Base-by-base conservation (phyloP, 2,888 invertebrate genomes). In the Brenthis daphne region DNA sequence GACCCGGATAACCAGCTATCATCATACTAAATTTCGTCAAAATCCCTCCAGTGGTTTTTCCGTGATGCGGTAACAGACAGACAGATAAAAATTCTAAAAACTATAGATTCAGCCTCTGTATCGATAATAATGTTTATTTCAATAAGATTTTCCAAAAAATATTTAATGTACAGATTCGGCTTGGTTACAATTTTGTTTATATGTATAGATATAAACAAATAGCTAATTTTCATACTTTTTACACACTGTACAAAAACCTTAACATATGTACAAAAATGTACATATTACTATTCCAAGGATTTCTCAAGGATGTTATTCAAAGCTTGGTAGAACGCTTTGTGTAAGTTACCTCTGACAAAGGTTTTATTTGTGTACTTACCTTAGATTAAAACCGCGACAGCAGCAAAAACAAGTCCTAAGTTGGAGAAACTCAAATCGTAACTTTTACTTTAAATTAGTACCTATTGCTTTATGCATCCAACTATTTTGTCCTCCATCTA, bases 241-340 rank as follows among this genome's bases (percentile, higher is more conserved):
- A 51, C 16, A 2, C 16, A n/a, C n/a, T 4, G 60, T 4, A 12
- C n/a, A 64, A 54, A 54, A 24, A 33, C 37, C 8, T 12, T 8
- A 48, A 24, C 37, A 57, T 58, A 60, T 60, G 48, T 12, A 43
- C 24, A 68, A 43, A 68, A 68, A 43, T 54, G 53, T 57, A 20
- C 68, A 68, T 54, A 64, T 61, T 68, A 57, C 64, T 64, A n/a
- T 51, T 51, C 53, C 57, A 57, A 68, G 68, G 67, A 67, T 50
- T 63, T 57, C 51, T 61, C 56, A 56, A 51, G 57, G 68, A 64
- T 58, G 57, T 68, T 68, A 64, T 64, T 57, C 68, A 64, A 71
- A 69, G 64, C 60, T 53, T 48, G 43, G 58, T 57, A 53, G 56
- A 60, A 60, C 24, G 66, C 71, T 68, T 71, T 71, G 71, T 71